A percentile compares a stretch with the other conserved stretches of the same genome.
These are phyloP conservation scores for Slavum lentiscoides DNA, from an alignment of 2,888 invertebrate genomes.

Conservation along the genomic window DNA sequence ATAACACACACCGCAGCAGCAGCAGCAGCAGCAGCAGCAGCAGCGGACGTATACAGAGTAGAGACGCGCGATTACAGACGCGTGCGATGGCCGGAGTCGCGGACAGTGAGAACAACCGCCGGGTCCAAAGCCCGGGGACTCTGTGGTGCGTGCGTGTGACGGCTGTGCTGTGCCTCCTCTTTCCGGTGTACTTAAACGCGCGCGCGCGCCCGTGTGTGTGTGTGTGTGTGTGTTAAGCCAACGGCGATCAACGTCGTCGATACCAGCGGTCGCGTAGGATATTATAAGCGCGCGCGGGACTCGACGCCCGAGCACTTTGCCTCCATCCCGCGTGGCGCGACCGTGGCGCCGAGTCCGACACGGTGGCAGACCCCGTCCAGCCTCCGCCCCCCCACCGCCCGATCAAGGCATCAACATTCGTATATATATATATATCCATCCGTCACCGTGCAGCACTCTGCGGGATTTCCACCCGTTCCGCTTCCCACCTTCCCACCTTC, in stretches of 20 bases:
- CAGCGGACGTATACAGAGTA: too few species aligned
- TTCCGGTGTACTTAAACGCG: too few species aligned
- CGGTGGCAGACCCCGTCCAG: background rate
- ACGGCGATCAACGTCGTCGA: slow-evolving; percentile 13
- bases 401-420: background rate
- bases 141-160: slow-evolving; percentile 2
- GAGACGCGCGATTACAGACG: too few species aligned
- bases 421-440: background rate
- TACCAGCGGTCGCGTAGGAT: too few species aligned
- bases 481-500: too few species aligned
- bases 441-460: background rate
- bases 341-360: slow-evolving; percentile 27
- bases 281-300: background rate
- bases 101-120: slow-evolving; percentile 27
- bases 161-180: background rate
- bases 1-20: too few species aligned
- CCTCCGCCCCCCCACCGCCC: background rate
- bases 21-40: too few species aligned
- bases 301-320: slow-evolving; percentile 42
- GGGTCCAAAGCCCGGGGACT: slow-evolving; percentile 47
- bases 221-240: slow-evolving; percentile 20
- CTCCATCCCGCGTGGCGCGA: background rate
- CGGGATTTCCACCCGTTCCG: background rate
- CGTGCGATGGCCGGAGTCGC: too few species aligned
- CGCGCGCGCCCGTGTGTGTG: background rate